Conservation (phyloP, 2,888 invertebrate genomes). For the Pollenia angustigena region DNA sequence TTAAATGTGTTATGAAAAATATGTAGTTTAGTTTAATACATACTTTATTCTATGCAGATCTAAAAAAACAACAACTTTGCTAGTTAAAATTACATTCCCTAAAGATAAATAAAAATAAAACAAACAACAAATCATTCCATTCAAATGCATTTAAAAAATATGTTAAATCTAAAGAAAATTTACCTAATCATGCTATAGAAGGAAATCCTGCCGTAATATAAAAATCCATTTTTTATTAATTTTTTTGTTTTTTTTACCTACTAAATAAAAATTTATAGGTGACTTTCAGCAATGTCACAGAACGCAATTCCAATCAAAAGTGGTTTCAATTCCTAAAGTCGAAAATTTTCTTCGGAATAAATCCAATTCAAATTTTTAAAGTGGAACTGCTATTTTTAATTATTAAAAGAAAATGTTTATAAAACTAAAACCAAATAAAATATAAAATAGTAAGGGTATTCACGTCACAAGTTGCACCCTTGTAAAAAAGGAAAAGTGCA, state of each 20-base stretch:
- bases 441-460: no score
- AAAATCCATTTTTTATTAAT: not conserved
- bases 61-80: slow-evolving; percentile 26
- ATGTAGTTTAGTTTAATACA: slow-evolving; percentile 45
- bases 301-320: no score
- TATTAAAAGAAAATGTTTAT: not conserved
- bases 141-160: slow-evolving; percentile 59
- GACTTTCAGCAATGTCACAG: not conserved
- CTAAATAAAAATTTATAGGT: not conserved
- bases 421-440: not conserved
- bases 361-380: no score
- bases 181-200: slow-evolving; percentile 26
- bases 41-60: slow-evolving; percentile 25
- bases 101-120: slow-evolving; percentile 16
- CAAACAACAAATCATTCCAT: slow-evolving; percentile 40
- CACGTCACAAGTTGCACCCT: no score
- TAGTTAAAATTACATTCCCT: slow-evolving; percentile 11
- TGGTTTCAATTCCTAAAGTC: no score
- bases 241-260: not conserved
- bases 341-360: no score
- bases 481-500: no score
- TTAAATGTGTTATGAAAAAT: slow-evolving; percentile 37
- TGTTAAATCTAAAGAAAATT: slow-evolving; percentile 5
- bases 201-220: slow-evolving; percentile 43
- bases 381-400: no score